These are phyloP conservation scores for Diprion similis DNA, from an alignment of 1,140 invertebrate genomes.

Conservation along the genomic window DNA sequence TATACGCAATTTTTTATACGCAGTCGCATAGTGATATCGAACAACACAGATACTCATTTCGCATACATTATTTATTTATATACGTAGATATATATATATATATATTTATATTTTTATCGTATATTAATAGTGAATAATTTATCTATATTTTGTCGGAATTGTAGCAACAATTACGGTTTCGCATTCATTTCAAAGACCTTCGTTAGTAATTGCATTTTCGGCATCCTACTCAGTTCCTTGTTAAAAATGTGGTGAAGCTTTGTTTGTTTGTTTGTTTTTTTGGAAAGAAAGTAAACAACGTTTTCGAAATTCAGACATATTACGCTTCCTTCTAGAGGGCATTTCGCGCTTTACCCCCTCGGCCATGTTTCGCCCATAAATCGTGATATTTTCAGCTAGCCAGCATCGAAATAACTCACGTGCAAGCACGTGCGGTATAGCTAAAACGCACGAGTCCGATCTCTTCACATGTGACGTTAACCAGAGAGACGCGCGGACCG, in stretches of 20 bases:
- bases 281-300: not conserved
- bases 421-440: not conserved
- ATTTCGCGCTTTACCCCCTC: not conserved
- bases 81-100: not conserved
- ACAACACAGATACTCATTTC: not conserved
- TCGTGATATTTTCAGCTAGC: conserved; percentile 1
- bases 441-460: no score
- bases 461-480: no score
- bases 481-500: no score
- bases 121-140: not conserved
- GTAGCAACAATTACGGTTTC: not conserved
- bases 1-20: not conserved
- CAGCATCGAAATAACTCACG: not conserved
- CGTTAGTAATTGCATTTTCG: no score
- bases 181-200: no score
- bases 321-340: not conserved
- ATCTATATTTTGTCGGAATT: not conserved
- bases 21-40: not conserved
- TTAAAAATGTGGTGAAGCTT: not conserved
- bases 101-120: not conserved
- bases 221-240: no score
- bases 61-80: not conserved
- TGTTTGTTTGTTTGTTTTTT: not conserved
- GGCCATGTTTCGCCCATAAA: not conserved
- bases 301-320: not conserved